These are phyloP conservation scores for Nasonovia ribisnigri DNA, from an alignment of 2,888 invertebrate genomes.

Conservation along the genomic window DNA sequence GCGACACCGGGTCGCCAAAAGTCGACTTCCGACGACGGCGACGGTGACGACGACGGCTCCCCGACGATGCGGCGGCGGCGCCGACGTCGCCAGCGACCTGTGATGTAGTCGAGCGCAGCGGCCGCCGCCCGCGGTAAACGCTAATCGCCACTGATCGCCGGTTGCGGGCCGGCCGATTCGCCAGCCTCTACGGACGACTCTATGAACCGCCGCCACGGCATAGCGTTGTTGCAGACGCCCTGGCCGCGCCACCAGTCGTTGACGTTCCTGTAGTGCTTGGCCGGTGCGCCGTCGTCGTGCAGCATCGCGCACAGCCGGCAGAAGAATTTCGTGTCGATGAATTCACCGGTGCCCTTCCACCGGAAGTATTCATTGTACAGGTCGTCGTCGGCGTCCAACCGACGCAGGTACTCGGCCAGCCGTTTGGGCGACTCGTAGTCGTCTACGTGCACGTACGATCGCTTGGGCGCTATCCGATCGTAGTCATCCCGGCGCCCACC, in stretches of 20 bases:
- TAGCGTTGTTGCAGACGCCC: constrained; percentile 80
- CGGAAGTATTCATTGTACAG: constrained; percentile 95
- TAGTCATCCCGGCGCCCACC: constrained; percentile 94
- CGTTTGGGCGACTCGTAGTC: constrained; percentile 91
- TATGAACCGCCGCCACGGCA: constrained; percentile 75
- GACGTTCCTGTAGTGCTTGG: constrained; percentile 82
- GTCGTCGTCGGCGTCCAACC: constrained; percentile 87
- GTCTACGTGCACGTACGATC: constrained; percentile 95
- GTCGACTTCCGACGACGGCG: background rate
- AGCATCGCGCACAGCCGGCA: constrained; percentile 90
- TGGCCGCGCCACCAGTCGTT: constrained; percentile 94
- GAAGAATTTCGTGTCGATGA: constrained; percentile 96
- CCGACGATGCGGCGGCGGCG: background rate
- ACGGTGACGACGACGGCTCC: background rate
- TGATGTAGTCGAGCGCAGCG: constrained; percentile 7
- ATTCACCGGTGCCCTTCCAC: constrained; percentile 95
- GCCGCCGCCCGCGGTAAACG: constrained; percentile 46
- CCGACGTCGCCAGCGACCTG: background rate
- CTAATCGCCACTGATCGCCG: background rate
- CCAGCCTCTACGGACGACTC: background rate
- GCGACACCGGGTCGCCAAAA: background rate
- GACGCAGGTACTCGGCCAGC: constrained; percentile 86
- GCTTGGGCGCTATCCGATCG: constrained; percentile 86
- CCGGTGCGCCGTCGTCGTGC: constrained; percentile 77
- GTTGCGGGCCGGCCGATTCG: too few species aligned